These are phyloP conservation scores for Trematomus loennbergii DNA, from an alignment of 2,113 vertebrate genomes.

Conservation along the genomic window DNA sequence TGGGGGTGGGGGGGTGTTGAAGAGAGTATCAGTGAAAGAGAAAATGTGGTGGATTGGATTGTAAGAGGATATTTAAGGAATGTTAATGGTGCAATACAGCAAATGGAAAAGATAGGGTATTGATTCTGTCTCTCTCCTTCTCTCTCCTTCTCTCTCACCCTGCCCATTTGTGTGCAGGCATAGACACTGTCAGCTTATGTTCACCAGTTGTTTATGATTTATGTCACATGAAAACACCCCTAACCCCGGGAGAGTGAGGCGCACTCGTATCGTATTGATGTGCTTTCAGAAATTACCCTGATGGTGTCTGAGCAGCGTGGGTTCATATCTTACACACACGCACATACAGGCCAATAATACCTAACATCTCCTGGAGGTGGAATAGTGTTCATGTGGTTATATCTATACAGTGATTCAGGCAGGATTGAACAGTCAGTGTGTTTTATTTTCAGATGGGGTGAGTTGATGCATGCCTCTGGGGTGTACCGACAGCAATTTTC, in stretches of 20 bases:
- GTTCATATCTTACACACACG: slow-evolving; percentile 34
- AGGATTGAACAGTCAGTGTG: slow-evolving; percentile 5
- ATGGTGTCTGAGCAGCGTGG: slow-evolving; percentile 11
- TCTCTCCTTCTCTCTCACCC: background rate
- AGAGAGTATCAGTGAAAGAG: background rate
- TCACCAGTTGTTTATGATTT: slow-evolving; percentile 61
- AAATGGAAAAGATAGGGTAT: slow-evolving; percentile 57
- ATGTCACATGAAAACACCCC: slow-evolving; percentile 60
- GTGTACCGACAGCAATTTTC: background rate
- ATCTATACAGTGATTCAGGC: slow-evolving; percentile 1
- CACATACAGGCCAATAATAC: background rate
- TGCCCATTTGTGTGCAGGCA: slow-evolving; percentile 7
- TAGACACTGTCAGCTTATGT: slow-evolving; percentile 18
- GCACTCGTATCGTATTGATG: slow-evolving; percentile 58
- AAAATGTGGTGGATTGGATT: slow-evolving; percentile 10
- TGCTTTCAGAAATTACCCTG: slow-evolving; percentile 27
- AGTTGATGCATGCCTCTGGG: background rate
- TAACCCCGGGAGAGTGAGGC: slow-evolving; percentile 28
- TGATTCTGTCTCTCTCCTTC: slow-evolving; percentile 65
- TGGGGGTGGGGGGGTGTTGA: background rate
- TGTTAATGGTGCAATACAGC: slow-evolving; percentile 68
- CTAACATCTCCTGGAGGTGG: slow-evolving; percentile 23
- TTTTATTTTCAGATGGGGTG: slow-evolving; percentile 37
- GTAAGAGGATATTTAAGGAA: slow-evolving; percentile 68
- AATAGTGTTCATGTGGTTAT: slow-evolving; percentile 7